A percentile compares a stretch with the other conserved stretches of the same genome.
These are phyloP conservation scores for Trilocha varians DNA, from an alignment of 2,888 invertebrate genomes.

Conservation along the genomic window DNA sequence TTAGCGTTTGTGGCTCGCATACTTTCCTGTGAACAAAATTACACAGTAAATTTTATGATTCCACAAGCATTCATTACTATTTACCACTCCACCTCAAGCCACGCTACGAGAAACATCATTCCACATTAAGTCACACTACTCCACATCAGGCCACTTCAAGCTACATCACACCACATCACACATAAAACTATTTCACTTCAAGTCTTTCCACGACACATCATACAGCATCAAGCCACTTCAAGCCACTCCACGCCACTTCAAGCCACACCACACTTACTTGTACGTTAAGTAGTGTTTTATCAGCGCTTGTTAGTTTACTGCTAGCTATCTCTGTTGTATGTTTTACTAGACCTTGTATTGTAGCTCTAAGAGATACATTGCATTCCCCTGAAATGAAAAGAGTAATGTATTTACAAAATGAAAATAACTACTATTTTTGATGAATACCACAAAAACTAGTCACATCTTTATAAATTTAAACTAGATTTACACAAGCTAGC, in stretches of 20 bases:
- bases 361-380: constrained; percentile 47
- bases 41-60: neutral
- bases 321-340: constrained; percentile 51
- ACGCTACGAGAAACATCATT: too few species aligned
- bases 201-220: neutral
- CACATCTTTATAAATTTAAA: neutral
- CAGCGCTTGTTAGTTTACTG: constrained; percentile 46
- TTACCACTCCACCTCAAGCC: too few species aligned
- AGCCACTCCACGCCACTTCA: too few species aligned
- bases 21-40: constrained; percentile 38
- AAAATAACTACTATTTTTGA: neutral
- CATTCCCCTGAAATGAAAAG: constrained; percentile 45
- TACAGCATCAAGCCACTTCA: too few species aligned
- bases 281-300: constrained; percentile 45
- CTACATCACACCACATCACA: neutral
- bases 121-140: too few species aligned
- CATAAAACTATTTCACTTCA: neutral
- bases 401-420: neutral
- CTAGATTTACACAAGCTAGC: neutral
- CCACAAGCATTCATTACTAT: neutral
- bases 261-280: constrained; percentile 30
- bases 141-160: neutral
- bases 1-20: constrained; percentile 54
- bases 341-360: constrained; percentile 42
- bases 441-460: neutral